phyloP scores from a whole-genome alignment of 2,797 vertebrate genomes.

The Nasua narica region DNA sequence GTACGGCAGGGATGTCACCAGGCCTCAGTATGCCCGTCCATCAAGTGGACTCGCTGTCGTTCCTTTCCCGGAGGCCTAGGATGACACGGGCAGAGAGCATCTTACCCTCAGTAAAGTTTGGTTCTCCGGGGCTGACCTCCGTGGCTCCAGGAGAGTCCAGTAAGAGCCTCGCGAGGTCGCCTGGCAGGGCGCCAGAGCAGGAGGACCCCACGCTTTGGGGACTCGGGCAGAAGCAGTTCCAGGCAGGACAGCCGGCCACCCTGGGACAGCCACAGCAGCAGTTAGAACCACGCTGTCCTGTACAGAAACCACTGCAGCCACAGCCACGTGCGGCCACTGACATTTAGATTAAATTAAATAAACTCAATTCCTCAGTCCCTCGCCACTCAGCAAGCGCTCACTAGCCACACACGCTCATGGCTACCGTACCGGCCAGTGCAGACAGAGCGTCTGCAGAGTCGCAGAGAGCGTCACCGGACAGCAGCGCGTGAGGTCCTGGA shows the following conservation, averaged over 20 bases:
- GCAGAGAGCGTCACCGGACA: background rate
- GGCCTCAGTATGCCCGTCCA: background rate
- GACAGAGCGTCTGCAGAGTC: no score
- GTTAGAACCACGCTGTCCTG: background rate
- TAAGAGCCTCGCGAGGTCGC: background rate
- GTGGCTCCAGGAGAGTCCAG: background rate
- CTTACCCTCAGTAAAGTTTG: no score
- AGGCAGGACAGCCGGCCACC: background rate
- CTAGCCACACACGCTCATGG: background rate
- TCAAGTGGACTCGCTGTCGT: background rate
- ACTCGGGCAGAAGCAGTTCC: background rate
- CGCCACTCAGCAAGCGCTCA: fast-evolving
- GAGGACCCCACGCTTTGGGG: background rate
- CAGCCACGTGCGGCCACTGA: background rate
- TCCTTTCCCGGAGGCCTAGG: background rate
- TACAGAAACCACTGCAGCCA: background rate
- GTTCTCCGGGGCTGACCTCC: background rate
- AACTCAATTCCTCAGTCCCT: background rate
- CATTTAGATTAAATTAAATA: background rate
- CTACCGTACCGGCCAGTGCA: fast-evolving
- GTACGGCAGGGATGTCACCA: no score
- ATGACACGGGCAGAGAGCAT: background rate
- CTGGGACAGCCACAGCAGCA: background rate
- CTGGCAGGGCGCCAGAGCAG: background rate
- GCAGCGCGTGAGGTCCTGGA: background rate